These are phyloP conservation scores for Scaptomyza tumidula DNA, from an alignment of 2,888 invertebrate genomes.

Conservation along the genomic window DNA sequence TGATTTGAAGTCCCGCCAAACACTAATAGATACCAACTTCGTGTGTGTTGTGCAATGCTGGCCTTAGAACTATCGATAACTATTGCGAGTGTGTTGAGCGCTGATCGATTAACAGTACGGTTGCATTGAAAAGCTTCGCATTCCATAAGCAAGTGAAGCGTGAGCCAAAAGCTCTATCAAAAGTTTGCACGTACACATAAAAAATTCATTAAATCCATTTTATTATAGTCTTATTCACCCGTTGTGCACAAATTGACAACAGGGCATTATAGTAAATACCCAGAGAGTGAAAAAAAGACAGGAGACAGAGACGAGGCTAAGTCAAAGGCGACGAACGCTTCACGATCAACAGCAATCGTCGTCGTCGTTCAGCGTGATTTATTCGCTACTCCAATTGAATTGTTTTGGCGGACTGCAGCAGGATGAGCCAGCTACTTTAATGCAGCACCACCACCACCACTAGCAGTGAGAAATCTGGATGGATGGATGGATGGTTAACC, in stretches of 20 bases:
- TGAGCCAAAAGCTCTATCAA: background rate
- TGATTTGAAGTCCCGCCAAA: background rate
- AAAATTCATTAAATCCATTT: background rate
- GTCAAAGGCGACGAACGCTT: slow-evolving; percentile 50
- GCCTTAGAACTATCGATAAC: background rate
- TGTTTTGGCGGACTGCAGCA: slow-evolving; percentile 80
- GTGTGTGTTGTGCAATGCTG: background rate
- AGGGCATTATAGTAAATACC: slow-evolving; percentile 37
- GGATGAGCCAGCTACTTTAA: slow-evolving; percentile 11
- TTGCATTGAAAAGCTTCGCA: background rate
- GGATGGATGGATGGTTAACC: slow-evolving; percentile 33
- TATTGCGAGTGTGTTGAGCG: background rate
- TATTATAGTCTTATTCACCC: slow-evolving; percentile 24
- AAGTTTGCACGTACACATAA: background rate
- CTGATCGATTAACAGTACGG: background rate
- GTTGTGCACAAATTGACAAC: slow-evolving; percentile 1
- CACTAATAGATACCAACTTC: background rate
- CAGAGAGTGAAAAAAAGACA: background rate
- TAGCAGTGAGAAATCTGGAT: slow-evolving; percentile 24
- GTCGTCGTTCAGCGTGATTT: slow-evolving; percentile 80
- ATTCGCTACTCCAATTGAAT: slow-evolving; percentile 85
- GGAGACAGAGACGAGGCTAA: slow-evolving; percentile 10
- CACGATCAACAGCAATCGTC: slow-evolving; percentile 62
- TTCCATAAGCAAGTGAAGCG: no score
- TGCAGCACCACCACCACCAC: background rate